These are phyloP conservation scores for Nomada flava DNA, from an alignment of 2,888 invertebrate species.

Conservation along the genomic window DNA sequence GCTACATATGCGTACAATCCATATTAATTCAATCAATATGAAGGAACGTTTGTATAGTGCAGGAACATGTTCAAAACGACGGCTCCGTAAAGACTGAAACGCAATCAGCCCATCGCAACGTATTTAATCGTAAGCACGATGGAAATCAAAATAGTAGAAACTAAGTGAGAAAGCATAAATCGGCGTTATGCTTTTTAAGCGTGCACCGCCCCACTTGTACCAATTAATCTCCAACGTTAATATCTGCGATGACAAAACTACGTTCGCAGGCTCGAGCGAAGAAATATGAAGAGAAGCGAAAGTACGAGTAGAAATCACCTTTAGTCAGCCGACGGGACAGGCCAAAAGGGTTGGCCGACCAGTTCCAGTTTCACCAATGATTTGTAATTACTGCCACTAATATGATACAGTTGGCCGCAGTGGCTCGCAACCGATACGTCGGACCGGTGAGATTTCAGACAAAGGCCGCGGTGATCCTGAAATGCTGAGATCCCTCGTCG, in stretches of 20 bases:
- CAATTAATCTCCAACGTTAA: neutral
- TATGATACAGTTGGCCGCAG: slow-evolving; percentile 70
- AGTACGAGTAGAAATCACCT: slow-evolving; percentile 12
- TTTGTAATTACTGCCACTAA: slow-evolving; percentile 78
- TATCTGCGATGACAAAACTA: neutral
- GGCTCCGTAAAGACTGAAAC: no score
- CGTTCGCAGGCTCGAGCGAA: slow-evolving; percentile 7
- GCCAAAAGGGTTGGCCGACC: slow-evolving; percentile 18
- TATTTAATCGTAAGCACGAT: no score
- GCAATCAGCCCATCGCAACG: no score
- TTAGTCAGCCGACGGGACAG: neutral
- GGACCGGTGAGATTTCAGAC: slow-evolving; percentile 45
- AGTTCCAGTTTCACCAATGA: slow-evolving; percentile 68
- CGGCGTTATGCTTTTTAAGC: no score
- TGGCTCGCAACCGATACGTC: slow-evolving; percentile 65
- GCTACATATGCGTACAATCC: no score
- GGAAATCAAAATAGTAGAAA: no score
- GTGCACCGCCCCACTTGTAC: neutral
- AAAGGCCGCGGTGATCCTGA: slow-evolving; percentile 47
- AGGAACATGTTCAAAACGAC: no score
- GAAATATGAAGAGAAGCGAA: neutral
- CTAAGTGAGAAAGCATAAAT: no score
- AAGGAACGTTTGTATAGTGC: no score
- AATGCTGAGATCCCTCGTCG: slow-evolving; percentile 42
- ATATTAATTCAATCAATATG: no score